Evolutionary conservation across 2,888 invertebrate genomes (phyloP).

Genomic region (Pseudococcus longispinus): DNA sequence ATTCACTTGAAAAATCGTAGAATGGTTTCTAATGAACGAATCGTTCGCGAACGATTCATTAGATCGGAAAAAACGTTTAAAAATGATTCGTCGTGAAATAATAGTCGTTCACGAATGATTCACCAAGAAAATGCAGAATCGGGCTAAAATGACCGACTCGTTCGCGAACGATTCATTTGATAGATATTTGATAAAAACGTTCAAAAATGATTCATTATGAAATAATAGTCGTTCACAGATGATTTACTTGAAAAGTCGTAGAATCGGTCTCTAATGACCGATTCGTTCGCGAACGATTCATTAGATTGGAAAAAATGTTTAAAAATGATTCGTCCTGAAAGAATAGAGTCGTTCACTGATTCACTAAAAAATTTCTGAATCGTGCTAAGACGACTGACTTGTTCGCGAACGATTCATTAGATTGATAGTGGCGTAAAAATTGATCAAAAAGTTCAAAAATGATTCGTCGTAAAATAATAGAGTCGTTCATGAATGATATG

Average conservation of each 20-base stretch:
- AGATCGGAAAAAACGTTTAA: neutral
- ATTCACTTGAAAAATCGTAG: neutral
- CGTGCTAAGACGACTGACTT: no score
- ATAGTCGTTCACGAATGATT: no score
- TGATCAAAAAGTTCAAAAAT: neutral
- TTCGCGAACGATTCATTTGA: no score
- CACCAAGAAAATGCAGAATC: no score
- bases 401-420: no score
- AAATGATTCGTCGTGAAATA: neutral
- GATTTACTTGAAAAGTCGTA: neutral
- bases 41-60: neutral
- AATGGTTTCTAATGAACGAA: neutral
- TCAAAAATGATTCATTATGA: neutral
- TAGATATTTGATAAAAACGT: neutral
- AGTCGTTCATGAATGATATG: neutral
- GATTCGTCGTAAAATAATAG: neutral
- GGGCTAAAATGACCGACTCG: no score
- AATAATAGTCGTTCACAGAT: neutral
- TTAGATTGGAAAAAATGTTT: no score
- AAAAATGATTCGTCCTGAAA: no score
- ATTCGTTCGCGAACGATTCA: neutral
- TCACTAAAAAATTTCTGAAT: no score
- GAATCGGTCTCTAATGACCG: neutral
- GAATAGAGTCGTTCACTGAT: no score
- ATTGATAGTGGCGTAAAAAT: no score